phyloP scores from a whole-genome alignment of 2,888 invertebrate species.

The Buathra laborator region DNA sequence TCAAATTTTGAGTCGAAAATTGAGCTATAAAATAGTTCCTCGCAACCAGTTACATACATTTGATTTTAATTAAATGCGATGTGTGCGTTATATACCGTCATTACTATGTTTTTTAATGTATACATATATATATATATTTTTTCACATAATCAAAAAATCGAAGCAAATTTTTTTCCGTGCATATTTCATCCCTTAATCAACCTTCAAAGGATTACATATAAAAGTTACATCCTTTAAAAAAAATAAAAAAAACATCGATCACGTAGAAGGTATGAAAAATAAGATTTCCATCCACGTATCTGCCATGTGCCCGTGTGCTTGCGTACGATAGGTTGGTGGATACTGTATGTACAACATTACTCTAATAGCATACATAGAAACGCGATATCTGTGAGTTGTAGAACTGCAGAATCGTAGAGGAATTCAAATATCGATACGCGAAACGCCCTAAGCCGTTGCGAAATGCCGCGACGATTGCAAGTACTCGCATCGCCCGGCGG shows the following conservation, averaged over 20 bases:
- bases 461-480: constrained; percentile 74
- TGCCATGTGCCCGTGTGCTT: not conserved
- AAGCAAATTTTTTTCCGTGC: not conserved
- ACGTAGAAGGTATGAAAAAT: not conserved
- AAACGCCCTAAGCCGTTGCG: constrained; percentile 71
- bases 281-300: constrained; percentile 6
- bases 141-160: not conserved
- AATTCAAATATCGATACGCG: constrained; percentile 78
- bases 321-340: not conserved
- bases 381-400: constrained; percentile 9
- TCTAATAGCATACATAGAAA: not conserved
- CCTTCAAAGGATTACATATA: not conserved
- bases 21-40: too few species aligned
- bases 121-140: too few species aligned
- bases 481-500: constrained; percentile 65
- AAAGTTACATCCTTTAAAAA: not conserved
- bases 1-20: too few species aligned
- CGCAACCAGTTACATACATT: too few species aligned
- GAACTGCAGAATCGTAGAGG: constrained; percentile 39
- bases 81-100: too few species aligned
- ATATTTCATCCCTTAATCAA: not conserved
- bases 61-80: too few species aligned
- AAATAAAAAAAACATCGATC: not conserved
- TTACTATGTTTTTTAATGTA: too few species aligned
- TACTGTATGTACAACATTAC: not conserved